Evolutionary conservation across 2,113 vertebrate species (phyloP), one percentile per base, ranked within the genome.

Genomic region (Cepphus grylle): DNA sequence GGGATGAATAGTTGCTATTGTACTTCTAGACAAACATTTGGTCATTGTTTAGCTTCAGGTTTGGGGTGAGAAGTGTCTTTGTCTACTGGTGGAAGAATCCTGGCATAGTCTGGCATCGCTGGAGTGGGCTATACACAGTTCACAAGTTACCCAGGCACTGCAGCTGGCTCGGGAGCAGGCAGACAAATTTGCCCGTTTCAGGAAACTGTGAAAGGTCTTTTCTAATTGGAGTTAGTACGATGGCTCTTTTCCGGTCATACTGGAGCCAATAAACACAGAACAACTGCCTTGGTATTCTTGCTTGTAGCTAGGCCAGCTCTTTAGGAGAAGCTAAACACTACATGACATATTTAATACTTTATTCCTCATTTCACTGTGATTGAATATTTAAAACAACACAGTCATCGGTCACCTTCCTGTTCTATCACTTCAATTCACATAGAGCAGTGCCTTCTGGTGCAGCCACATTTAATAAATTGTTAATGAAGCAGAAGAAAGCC

Each of bases 401-500:
- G 49, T 76, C 49, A 65, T 30, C 61, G 70, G 65, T 88, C 94
- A 91, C 91, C 86, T 87, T 86, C 86, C 81, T 74, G 69, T 86
- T 78, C 88, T 19, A 11, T 32, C 56, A 76, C 70, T 78, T 40
- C 45, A 59, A 61, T 67, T 22, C 65, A 81, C 63, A 32, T 27
- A 34, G 73, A 87, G 67, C 67, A 43, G 27, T 27, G 77, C 65
- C 81, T 94, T 63, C 40, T 80, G 86, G 80, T 87, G 91, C 89
- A 94, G 96, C 50, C 93, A 85, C 62, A 29, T 72, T 85, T 76
- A 72, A 67, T 79, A 53, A 89, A 86, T 85, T 81, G 83, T 78
- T 94, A 82, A 92, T 38, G 91, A 93, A 88, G 84, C 73, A 86
- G 76, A 86, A 96, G 88, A 74, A 89, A 94, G 91, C 80, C 40